These are phyloP conservation scores for Apaloderma vittatum DNA, from an alignment of 2,113 vertebrate species.

Conservation along the genomic window DNA sequence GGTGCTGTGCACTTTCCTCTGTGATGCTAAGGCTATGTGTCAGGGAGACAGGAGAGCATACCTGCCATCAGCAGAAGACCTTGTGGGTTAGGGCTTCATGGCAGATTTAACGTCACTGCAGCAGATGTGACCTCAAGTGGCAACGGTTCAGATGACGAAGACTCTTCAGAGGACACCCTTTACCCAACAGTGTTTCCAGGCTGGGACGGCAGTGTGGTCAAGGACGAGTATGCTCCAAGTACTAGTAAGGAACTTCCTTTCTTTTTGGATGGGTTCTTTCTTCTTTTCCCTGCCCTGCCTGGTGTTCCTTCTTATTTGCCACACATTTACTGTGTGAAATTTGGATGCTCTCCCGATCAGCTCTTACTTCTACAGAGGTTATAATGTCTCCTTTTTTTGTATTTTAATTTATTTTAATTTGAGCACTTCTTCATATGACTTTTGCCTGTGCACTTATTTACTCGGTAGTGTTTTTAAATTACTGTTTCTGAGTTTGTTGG, in stretches of 20 bases:
- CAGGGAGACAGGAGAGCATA: neutral
- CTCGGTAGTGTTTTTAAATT: neutral
- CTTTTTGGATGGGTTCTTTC: neutral
- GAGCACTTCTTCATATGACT: neutral
- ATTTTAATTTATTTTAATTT: neutral
- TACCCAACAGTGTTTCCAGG: constrained; percentile 35
- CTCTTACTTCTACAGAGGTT: neutral
- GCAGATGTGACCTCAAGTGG: constrained; percentile 59
- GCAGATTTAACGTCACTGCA: constrained; percentile 45
- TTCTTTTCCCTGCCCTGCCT: neutral
- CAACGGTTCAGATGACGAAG: constrained; percentile 46
- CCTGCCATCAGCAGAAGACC: neutral
- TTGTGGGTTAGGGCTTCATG: constrained; percentile 22
- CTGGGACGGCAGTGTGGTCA: constrained; percentile 24
- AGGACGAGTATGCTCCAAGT: neutral
- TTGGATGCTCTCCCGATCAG: neutral
- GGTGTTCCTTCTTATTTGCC: neutral
- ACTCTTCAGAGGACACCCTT: constrained; percentile 3
- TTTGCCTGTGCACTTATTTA: neutral
- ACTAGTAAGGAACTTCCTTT: constrained; percentile 36
- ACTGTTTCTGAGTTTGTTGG: neutral
- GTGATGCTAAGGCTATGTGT: rapidly evolving
- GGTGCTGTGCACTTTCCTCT: neutral
- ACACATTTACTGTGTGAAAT: neutral
- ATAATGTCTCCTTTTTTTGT: neutral